Base-by-base conservation (phyloP, 2,113 vertebrate species). In the Syngnathus scovelli region DNA sequence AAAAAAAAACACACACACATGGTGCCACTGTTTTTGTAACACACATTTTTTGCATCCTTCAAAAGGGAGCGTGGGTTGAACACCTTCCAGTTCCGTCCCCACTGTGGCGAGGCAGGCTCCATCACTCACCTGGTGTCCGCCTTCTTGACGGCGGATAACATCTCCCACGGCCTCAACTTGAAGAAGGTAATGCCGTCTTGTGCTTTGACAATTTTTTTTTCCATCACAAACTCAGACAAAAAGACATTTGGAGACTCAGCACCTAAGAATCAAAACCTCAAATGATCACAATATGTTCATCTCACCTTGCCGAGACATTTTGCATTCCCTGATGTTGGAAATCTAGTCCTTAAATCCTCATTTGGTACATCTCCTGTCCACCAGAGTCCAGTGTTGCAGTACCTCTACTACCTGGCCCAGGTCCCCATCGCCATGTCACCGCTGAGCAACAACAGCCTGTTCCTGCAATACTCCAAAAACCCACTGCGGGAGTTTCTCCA, bases 401-500 rank as follows among this genome's bases (percentile, higher is more conserved):
- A 98, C 73, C 93, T 99, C 73, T 99, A 95, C 89, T 99, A 98
- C 81, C 93, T 99, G 78, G 94, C 92, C 67, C 96, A 98, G 93
- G 92, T 99, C 36, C 97, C 97, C 27, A 98, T 99, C 59, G 96
- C 97, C 71, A 99, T 99, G 97, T 99, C 96, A 56, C 97, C 97
- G 2, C 94, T 99, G 62, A 99, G 97, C 88, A 99, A 99, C 90
- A 98, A 99, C 88, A 99, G 97, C 76, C 87, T 99, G 2, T 99
- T 99, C 80, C 87, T 98, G 66, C 91, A 98, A 84, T 99, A 99
- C 84, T 96, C 96, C 56, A 99, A 99, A 85, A 99, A 96, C 77
- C 97, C 97, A 0, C 87, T 99, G 1, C 80, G 92, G 67, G 97
- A 99, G 78, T 99, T 99, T 80, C 90, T 98, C 12, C 95, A 98